Conservation (phyloP, 2,888 invertebrate genomes). For the Phaedon cochleariae region DNA sequence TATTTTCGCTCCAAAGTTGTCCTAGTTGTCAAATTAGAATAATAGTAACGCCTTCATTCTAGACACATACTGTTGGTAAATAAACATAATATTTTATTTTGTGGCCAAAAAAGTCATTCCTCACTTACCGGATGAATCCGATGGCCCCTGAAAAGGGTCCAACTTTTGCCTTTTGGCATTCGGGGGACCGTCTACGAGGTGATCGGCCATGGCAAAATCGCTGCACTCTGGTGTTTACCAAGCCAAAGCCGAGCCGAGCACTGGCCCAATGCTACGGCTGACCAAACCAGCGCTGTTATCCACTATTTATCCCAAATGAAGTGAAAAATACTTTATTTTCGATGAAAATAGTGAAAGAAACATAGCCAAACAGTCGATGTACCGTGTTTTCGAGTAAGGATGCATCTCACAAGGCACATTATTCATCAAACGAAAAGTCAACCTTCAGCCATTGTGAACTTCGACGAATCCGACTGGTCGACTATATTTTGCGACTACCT, state of each 20-base stretch:
- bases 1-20: neutral
- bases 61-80: slow-evolving; percentile 52
- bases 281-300: slow-evolving; percentile 59
- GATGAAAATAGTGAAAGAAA: slow-evolving; percentile 59
- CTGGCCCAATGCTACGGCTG: slow-evolving; percentile 61
- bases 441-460: slow-evolving; percentile 84
- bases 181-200: slow-evolving; percentile 94
- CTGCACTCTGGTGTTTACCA: slow-evolving; percentile 69
- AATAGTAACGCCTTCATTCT: slow-evolving; percentile 55
- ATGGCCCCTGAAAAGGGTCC: slow-evolving; percentile 82
- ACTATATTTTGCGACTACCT: slow-evolving; percentile 67
- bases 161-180: slow-evolving; percentile 92
- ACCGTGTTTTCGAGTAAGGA: slow-evolving; percentile 74
- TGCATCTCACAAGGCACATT: slow-evolving; percentile 81
- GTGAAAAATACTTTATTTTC: slow-evolving; percentile 62
- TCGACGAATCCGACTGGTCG: slow-evolving; percentile 73
- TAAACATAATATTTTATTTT: slow-evolving; percentile 47
- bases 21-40: slow-evolving; percentile 44
- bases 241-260: slow-evolving; percentile 72
- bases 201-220: slow-evolving; percentile 83
- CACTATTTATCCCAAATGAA: slow-evolving; percentile 61
- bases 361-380: slow-evolving; percentile 69
- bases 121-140: slow-evolving; percentile 80
- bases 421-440: slow-evolving; percentile 72
- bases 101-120: slow-evolving; percentile 30